A percentile compares a stretch with the other conserved stretches of the same genome.
phyloP scores from a whole-genome alignment of 2,797 vertebrate species.

The Phoxinus dragarum region DNA sequence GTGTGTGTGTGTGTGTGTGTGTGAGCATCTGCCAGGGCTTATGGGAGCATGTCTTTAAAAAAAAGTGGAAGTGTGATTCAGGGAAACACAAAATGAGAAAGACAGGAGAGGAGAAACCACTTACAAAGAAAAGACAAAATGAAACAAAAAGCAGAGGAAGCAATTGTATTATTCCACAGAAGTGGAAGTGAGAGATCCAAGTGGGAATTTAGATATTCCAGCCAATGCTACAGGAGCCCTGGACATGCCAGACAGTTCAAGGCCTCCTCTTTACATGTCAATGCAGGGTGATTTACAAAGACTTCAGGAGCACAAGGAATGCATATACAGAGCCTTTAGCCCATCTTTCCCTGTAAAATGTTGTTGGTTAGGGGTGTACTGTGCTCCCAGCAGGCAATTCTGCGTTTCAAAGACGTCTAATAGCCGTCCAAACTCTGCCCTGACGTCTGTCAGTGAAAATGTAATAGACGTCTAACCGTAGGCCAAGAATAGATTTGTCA shows the following conservation, averaged over 20 bases:
- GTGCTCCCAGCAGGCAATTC: too few species aligned
- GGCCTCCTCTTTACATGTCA: neutral
- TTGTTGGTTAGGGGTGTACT: neutral
- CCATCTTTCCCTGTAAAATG: neutral
- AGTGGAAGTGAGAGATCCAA: neutral
- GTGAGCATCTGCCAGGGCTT: conserved; percentile 27
- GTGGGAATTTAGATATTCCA: neutral
- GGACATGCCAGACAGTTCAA: neutral
- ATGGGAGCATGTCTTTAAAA: neutral
- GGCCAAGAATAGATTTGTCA: too few species aligned
- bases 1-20: neutral
- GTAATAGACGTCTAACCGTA: too few species aligned
- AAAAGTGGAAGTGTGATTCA: conserved; percentile 30
- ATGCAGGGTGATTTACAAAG: neutral
- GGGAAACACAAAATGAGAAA: neutral
- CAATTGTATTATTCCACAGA: neutral
- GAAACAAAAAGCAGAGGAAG: neutral
- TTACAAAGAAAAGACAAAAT: neutral
- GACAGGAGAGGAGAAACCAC: neutral
- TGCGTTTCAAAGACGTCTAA: too few species aligned
- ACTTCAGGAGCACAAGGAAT: neutral
- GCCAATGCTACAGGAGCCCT: neutral
- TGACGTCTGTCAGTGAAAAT: too few species aligned
- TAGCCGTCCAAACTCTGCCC: too few species aligned
- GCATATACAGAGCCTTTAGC: neutral